Evolutionary conservation across 2,888 invertebrate species (phyloP).

Genomic region (Euplagia quadripunctaria): DNA sequence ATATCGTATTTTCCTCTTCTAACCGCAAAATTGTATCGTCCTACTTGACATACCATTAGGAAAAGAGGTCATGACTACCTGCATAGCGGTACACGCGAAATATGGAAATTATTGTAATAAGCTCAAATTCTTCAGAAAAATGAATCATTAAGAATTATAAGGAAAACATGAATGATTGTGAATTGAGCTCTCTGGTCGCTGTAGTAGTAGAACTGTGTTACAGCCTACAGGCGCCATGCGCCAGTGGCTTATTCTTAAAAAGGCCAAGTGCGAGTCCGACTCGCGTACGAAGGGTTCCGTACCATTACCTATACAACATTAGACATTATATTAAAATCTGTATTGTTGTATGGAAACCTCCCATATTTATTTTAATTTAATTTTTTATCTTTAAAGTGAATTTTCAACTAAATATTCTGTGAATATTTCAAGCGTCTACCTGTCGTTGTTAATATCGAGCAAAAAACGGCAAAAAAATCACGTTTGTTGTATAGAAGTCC

Average conservation of each 20-base stretch:
- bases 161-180: not conserved
- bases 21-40: not conserved
- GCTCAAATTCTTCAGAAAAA: not conserved
- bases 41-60: not conserved
- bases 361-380: too few species aligned
- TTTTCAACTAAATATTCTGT: too few species aligned
- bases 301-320: too few species aligned
- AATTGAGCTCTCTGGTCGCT: not conserved
- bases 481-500: too few species aligned
- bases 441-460: too few species aligned
- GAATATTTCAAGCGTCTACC: too few species aligned
- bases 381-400: too few species aligned
- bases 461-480: too few species aligned
- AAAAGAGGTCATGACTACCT: not conserved
- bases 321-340: too few species aligned
- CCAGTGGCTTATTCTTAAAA: not conserved
- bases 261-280: too few species aligned
- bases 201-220: not conserved
- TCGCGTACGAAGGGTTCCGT: too few species aligned
- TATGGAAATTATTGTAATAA: constrained; percentile 2
- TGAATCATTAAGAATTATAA: not conserved
- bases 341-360: too few species aligned
- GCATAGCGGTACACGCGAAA: not conserved
- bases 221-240: not conserved
- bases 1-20: not conserved